Evolutionary conservation across 2,888 invertebrate species (phyloP).

Genomic region (Orthonevra nobilis): DNA sequence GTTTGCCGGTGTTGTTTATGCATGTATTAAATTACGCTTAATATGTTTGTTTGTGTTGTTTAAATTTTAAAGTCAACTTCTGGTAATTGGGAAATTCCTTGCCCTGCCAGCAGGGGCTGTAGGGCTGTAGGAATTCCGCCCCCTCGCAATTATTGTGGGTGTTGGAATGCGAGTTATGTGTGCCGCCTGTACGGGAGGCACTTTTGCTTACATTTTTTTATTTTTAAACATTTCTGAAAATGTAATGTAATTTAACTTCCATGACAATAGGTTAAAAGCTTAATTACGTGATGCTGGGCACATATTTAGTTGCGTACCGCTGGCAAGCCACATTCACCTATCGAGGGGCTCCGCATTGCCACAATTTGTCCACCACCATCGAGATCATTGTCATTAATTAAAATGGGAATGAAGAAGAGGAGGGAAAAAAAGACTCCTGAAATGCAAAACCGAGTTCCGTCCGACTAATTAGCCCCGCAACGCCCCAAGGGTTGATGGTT

Average conservation of each 20-base stretch:
- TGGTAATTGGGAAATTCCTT: slow-evolving; percentile 70
- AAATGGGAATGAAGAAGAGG: slow-evolving; percentile 28
- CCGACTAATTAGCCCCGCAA: slow-evolving; percentile 55
- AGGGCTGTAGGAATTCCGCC: slow-evolving; percentile 18
- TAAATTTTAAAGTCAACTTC: slow-evolving; percentile 70
- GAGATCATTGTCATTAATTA: slow-evolving; percentile 65
- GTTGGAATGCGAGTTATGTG: slow-evolving; percentile 61
- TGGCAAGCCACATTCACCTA: slow-evolving; percentile 63
- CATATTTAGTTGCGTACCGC: slow-evolving; percentile 57
- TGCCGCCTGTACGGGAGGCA: slow-evolving; percentile 4
- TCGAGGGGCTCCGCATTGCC: slow-evolving; percentile 55
- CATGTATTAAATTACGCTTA: slow-evolving; percentile 72
- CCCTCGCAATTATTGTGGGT: slow-evolving; percentile 4
- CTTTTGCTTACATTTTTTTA: background rate
- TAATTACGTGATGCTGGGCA: slow-evolving; percentile 62
- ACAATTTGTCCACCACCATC: slow-evolving; percentile 64
- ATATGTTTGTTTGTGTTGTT: slow-evolving; percentile 71
- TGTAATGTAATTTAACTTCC: slow-evolving; percentile 54
- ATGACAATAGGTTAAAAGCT: slow-evolving; percentile 62
- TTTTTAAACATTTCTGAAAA: background rate
- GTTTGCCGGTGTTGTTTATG: slow-evolving; percentile 67
- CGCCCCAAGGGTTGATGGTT: slow-evolving; percentile 49
- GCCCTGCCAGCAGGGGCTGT: slow-evolving; percentile 34
- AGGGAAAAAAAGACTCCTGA: slow-evolving; percentile 21
- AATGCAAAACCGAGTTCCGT: slow-evolving; percentile 48